Percentiles rank a stretch among this genome's conserved stretches.
These are phyloP conservation scores for Diorhabda sublineata DNA, from an alignment of 1,140 invertebrate genomes.

Conservation along the genomic window DNA sequence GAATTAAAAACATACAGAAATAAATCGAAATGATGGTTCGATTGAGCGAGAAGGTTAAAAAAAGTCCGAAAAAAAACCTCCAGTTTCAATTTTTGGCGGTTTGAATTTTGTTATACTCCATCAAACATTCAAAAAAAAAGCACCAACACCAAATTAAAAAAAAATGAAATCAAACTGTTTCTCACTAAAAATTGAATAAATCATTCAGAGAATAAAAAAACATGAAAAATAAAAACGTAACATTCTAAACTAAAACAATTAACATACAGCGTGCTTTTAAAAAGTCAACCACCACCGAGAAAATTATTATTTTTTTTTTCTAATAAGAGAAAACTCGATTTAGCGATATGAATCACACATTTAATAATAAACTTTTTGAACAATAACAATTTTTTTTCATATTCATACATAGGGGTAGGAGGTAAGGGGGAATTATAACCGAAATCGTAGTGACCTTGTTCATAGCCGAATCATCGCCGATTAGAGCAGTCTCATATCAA, in stretches of 20 bases:
- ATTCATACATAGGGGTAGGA: background rate
- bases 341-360: constrained; percentile 20
- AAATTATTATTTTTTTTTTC: too few relatives aligned
- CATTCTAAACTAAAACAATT: background rate
- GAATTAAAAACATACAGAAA: too few relatives aligned
- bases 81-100: too few relatives aligned
- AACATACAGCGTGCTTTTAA: constrained; percentile 16
- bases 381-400: constrained; percentile 13
- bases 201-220: constrained; percentile 7
- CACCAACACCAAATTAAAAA: constrained; percentile 11
- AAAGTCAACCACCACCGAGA: constrained; percentile 7
- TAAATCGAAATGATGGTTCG: too few relatives aligned
- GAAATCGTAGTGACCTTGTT: constrained; percentile 23
- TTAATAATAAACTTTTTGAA: constrained; percentile 23
- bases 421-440: constrained; percentile 3
- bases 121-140: background rate
- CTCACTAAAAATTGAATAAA: too few relatives aligned
- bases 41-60: too few relatives aligned
- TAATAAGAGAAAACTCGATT: background rate
- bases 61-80: too few relatives aligned
- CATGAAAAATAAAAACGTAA: constrained; percentile 14
- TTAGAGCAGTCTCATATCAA: constrained; percentile 14
- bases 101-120: too few relatives aligned
- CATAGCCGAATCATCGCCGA: constrained; percentile 22
- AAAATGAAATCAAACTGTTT: background rate